Percentiles rank a stretch among this genome's conserved stretches.
These are phyloP conservation scores for Sminthurinus signatus DNA, from an alignment of 1,140 invertebrate species.

Conservation along the genomic window DNA sequence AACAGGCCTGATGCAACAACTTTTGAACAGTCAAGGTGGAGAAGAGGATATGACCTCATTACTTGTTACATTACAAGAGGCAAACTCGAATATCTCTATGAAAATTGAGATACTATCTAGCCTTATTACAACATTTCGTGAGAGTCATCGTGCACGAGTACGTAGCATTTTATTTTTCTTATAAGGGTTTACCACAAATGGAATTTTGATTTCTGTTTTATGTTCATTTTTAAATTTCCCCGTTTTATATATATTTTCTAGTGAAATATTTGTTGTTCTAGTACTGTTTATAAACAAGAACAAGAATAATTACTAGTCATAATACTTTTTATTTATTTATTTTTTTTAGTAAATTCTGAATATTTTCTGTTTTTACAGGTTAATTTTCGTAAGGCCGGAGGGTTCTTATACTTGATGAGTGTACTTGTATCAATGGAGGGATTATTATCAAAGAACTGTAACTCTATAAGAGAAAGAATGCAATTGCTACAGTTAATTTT, in stretches of 20 bases:
- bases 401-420: conserved; percentile 95
- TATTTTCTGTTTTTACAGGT: conserved; percentile 50
- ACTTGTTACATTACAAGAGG: conserved; percentile 81
- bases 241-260: too few relatives aligned
- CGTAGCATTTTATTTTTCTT: too few relatives aligned
- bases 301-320: too few relatives aligned
- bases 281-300: too few relatives aligned
- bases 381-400: conserved; percentile 94
- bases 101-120: conserved; percentile 89
- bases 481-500: conserved; percentile 51
- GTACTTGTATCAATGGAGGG: conserved; percentile 89
- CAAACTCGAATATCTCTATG: conserved; percentile 66
- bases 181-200: too few relatives aligned
- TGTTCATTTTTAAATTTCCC: too few relatives aligned
- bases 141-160: conserved; percentile 63
- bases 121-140: conserved; percentile 76
- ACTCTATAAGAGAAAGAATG: conserved; percentile 49
- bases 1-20: conserved; percentile 43
- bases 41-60: conserved; percentile 93
- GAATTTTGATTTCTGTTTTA: too few relatives aligned
- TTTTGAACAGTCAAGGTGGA: conserved; percentile 75
- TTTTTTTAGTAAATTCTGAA: too few relatives aligned
- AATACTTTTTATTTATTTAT: too few relatives aligned
- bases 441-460: conserved; percentile 56
- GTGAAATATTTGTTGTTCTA: too few relatives aligned